Conservation (phyloP, 2,113 vertebrate genomes). For the Gymnorhina tibicen region DNA sequence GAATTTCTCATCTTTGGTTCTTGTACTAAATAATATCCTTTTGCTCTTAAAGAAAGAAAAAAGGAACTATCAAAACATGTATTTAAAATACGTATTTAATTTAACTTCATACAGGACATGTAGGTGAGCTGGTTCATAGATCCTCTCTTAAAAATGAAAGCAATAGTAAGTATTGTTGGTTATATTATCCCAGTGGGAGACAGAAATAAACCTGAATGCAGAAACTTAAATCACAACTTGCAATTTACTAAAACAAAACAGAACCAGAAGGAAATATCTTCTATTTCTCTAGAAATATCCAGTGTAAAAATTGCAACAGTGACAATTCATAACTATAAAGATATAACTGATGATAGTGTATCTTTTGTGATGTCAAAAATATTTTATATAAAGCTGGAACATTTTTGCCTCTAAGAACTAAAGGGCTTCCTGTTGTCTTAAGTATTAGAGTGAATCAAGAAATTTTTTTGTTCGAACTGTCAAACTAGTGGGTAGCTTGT, state of each 20-base stretch:
- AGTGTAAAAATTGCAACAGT: conserved; percentile 45
- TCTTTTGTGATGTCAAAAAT: neutral
- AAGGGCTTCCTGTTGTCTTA: neutral
- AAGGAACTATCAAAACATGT: neutral
- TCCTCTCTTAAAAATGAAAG: conserved; percentile 33
- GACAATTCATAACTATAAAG: conserved; percentile 54
- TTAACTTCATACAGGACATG: neutral
- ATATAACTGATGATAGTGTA: neutral
- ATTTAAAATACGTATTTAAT: conserved; percentile 36
- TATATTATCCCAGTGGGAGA: conserved; percentile 55
- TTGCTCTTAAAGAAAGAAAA: neutral
- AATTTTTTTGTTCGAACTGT: neutral
- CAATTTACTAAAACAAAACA: conserved; percentile 68
- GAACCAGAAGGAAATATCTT: conserved; percentile 25
- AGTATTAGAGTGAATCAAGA: neutral
- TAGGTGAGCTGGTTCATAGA: conserved; percentile 18
- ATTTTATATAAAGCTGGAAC: neutral
- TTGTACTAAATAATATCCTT: neutral
- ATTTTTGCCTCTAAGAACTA: neutral
- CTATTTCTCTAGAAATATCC: conserved; percentile 43
- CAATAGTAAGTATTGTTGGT: conserved; percentile 14
- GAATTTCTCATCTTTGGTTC: neutral
- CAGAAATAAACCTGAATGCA: conserved; percentile 63
- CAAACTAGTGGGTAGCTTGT: neutral
- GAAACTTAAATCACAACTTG: conserved; percentile 49